phyloP scores from a whole-genome alignment of 1,140 invertebrate genomes.

The Calliphora vicina region DNA sequence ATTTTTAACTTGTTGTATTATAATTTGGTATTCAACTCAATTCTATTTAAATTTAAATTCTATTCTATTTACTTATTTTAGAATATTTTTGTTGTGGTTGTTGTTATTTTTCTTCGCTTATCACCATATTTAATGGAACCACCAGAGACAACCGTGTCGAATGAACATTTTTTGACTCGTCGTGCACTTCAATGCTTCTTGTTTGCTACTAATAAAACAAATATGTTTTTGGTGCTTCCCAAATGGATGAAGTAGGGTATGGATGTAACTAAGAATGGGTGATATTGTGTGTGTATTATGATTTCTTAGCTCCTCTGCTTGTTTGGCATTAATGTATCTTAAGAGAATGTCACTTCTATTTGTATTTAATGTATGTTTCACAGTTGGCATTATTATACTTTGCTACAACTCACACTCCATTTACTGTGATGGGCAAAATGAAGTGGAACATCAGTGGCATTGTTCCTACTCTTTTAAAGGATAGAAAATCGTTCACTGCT shows the following conservation, averaged over 20 bases:
- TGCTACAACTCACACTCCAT: not conserved
- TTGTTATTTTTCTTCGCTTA: not conserved
- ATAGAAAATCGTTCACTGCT: no score
- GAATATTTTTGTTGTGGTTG: not conserved
- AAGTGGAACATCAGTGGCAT: no score
- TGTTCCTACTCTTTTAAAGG: no score
- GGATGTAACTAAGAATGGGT: not conserved
- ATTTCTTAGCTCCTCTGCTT: not conserved
- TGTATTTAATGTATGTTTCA: not conserved
- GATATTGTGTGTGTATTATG: not conserved
- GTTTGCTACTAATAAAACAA: not conserved
- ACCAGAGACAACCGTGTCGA: not conserved
- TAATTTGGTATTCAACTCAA: not conserved
- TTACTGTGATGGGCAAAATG: not conserved
- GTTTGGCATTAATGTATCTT: not conserved
- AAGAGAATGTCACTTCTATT: not conserved
- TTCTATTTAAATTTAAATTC: slow-evolving; percentile 4
- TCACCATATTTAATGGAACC: not conserved
- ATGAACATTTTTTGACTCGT: not conserved
- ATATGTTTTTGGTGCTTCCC: not conserved
- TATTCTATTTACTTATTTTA: not conserved
- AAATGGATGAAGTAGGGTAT: not conserved
- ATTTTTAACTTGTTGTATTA: not conserved
- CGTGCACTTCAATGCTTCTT: not conserved
- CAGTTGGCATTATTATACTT: not conserved